Percentiles rank a stretch among this genome's conserved stretches.
Evolutionary conservation across 2,797 vertebrate genomes (phyloP).

Genomic region (Lagocephalus sceleratus): DNA sequence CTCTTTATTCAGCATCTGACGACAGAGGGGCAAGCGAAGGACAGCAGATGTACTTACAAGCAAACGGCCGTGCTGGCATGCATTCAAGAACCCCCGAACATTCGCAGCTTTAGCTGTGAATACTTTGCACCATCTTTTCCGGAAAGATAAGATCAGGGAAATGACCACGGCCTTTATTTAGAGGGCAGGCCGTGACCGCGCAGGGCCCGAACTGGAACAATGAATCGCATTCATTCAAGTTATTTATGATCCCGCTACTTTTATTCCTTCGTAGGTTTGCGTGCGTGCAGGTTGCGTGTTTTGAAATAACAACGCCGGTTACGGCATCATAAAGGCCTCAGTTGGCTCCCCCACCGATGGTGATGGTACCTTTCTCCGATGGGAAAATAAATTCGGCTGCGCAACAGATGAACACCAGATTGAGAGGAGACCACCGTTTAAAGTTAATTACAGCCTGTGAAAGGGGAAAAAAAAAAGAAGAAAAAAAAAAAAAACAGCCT

Average conservation of each 20-base stretch:
- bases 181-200: neutral
- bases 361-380: too few species aligned
- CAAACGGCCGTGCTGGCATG: conserved; percentile 50
- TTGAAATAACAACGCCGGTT: conserved; percentile 12
- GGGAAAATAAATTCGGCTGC: neutral
- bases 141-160: conserved; percentile 48
- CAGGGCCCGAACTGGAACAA: too few species aligned
- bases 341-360: conserved; percentile 5
- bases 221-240: too few species aligned
- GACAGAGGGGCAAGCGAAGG: conserved; percentile 36
- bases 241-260: too few species aligned
- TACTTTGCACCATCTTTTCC: conserved; percentile 40
- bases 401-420: conserved; percentile 1
- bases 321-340: conserved; percentile 1
- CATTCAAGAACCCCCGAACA: conserved; percentile 49
- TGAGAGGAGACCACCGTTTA: too few species aligned
- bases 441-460: too few species aligned
- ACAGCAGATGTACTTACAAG: conserved; percentile 48
- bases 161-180: conserved; percentile 27
- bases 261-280: neutral
- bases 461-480: too few species aligned
- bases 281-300: neutral
- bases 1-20: conserved; percentile 55
- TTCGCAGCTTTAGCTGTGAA: conserved; percentile 43
- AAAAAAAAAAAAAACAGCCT: too few species aligned